Percentiles rank a stretch among this genome's conserved stretches.
Conservation (phyloP, 2,113 vertebrate genomes). For the Platichthys stellatus region DNA sequence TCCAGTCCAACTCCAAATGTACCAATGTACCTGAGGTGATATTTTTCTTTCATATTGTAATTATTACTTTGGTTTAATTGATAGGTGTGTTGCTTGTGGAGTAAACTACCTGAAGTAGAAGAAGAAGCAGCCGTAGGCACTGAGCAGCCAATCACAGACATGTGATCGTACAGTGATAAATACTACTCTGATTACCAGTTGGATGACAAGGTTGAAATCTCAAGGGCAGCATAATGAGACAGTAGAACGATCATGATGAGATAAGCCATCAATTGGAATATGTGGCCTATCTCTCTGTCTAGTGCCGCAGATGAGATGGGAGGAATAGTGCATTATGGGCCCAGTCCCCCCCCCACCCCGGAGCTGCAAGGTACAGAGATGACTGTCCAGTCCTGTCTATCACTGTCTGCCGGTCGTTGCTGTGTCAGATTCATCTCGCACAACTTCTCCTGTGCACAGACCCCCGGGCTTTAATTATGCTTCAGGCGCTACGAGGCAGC, state of each 20-base stretch:
- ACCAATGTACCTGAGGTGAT: slow-evolving; percentile 12
- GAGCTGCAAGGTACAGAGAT: slow-evolving; percentile 43
- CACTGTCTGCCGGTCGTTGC: slow-evolving; percentile 31
- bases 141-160: slow-evolving; percentile 54
- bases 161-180: slow-evolving; percentile 45
- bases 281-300: slow-evolving; percentile 41
- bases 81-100: slow-evolving; percentile 30
- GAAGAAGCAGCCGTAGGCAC: slow-evolving; percentile 1
- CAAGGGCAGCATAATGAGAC: slow-evolving; percentile 52
- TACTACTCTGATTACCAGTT: slow-evolving; percentile 60
- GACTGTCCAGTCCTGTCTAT: slow-evolving; percentile 58
- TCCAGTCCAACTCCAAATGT: background rate
- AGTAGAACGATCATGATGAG: slow-evolving; percentile 60
- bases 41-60: slow-evolving; percentile 25
- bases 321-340: slow-evolving; percentile 34
- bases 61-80: slow-evolving; percentile 28
- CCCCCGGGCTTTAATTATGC: slow-evolving; percentile 70
- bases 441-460: slow-evolving; percentile 46
- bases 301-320: slow-evolving; percentile 39
- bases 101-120: background rate
- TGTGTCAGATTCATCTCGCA: slow-evolving; percentile 61
- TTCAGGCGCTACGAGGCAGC: slow-evolving; percentile 43
- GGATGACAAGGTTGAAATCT: slow-evolving; percentile 54
- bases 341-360: background rate
- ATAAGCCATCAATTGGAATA: slow-evolving; percentile 60